Evolutionary conservation across 2,797 vertebrate species (phyloP).

Genomic region (Rhabdomys pumilio): DNA sequence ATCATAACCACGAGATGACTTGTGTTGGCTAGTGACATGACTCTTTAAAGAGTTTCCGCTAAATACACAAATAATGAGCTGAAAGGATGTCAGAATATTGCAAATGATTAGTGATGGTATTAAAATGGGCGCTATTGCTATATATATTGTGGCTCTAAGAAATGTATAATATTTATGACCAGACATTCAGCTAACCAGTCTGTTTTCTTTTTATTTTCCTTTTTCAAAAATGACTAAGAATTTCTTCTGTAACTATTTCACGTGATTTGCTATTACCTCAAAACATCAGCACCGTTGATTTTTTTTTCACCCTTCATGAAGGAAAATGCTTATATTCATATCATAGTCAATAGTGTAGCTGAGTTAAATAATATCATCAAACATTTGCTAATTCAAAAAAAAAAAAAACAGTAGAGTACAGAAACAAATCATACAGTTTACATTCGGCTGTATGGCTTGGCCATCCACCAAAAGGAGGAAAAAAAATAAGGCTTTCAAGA

Average conservation of each 20-base stretch:
- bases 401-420: neutral
- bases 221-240: conserved; percentile 57
- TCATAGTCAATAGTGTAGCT: conserved; percentile 32
- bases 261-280: conserved; percentile 48
- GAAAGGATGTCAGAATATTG: conserved; percentile 77
- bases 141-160: conserved; percentile 72
- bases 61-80: conserved; percentile 81
- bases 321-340: conserved; percentile 45
- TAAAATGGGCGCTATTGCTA: conserved; percentile 79
- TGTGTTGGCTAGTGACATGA: conserved; percentile 76
- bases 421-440: conserved; percentile 12
- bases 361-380: conserved; percentile 36
- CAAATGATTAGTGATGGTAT: conserved; percentile 83
- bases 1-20: conserved; percentile 84
- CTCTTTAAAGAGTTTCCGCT: conserved; percentile 79
- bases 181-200: conserved; percentile 65
- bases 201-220: conserved; percentile 23
- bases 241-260: conserved; percentile 67
- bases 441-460: neutral
- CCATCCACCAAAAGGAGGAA: conserved; percentile 6
- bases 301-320: neutral
- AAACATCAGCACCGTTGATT: conserved; percentile 21
- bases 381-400: conserved; percentile 59
- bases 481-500: conserved; percentile 22
- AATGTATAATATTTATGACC: conserved; percentile 79